Evolutionary conservation across 1,140 invertebrate genomes (phyloP).

Genomic region (Camponotus floridanus): DNA sequence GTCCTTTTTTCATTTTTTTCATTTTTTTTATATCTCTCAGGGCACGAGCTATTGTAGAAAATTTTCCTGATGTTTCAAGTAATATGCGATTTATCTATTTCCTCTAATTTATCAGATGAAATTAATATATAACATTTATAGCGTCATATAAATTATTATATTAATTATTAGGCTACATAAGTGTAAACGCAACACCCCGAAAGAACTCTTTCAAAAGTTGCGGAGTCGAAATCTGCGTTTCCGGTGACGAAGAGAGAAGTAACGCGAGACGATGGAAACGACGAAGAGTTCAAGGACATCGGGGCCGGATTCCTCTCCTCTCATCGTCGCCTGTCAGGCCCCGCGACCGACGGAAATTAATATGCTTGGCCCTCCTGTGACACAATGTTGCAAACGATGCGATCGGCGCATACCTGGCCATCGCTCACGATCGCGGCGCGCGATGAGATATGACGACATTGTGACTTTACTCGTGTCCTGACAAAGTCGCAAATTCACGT

Average conservation of each 20-base stretch:
- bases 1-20: neutral
- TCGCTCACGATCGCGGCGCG: slow-evolving; percentile 39
- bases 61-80: neutral
- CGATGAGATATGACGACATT: slow-evolving; percentile 61
- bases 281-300: slow-evolving; percentile 56
- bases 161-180: too few relatives aligned
- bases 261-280: slow-evolving; percentile 1
- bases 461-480: slow-evolving; percentile 62
- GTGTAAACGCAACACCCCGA: too few relatives aligned
- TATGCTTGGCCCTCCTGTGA: slow-evolving; percentile 58
- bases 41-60: neutral
- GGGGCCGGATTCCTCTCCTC: slow-evolving; percentile 46
- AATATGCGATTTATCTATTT: neutral
- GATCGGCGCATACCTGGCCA: slow-evolving; percentile 46
- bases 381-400: slow-evolving; percentile 62
- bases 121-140: too few relatives aligned
- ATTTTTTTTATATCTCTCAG: neutral
- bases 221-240: neutral
- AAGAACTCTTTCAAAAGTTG: neutral
- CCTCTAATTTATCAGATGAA: neutral
- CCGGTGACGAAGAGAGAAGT: slow-evolving; percentile 7
- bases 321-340: slow-evolving; percentile 57
- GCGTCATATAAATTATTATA: too few relatives aligned
- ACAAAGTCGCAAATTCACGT: slow-evolving; percentile 62
- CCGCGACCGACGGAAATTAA: slow-evolving; percentile 52